Evolutionary conservation across 2,888 invertebrate genomes (phyloP).

Genomic region (Andrena flavipes): DNA sequence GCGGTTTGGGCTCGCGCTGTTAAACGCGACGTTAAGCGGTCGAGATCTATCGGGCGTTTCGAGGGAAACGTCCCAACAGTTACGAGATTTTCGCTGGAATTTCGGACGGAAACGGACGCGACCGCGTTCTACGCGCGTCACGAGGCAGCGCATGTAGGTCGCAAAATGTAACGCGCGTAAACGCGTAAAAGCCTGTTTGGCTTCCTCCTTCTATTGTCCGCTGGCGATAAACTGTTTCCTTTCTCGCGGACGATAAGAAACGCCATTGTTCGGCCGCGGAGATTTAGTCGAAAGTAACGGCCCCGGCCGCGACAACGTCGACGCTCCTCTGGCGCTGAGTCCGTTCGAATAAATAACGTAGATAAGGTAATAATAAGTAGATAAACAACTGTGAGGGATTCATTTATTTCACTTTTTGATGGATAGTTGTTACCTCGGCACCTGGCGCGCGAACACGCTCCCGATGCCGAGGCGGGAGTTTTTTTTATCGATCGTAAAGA

Average conservation of each 20-base stretch:
- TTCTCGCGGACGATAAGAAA: constrained; percentile 54
- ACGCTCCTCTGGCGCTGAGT: neutral
- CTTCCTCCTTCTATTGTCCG: constrained; percentile 63
- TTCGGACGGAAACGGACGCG: neutral
- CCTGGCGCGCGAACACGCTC: neutral
- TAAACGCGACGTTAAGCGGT: constrained; percentile 17
- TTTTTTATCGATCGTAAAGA: constrained; percentile 47
- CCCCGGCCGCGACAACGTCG: neutral
- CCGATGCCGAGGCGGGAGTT: neutral
- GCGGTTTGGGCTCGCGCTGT: neutral
- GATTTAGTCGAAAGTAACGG: constrained; percentile 36
- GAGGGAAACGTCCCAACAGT: neutral
- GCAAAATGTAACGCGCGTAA: constrained; percentile 32
- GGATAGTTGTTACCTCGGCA: too few species aligned
- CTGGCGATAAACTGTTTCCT: constrained; percentile 64
- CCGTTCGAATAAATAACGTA: too few species aligned
- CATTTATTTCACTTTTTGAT: too few species aligned
- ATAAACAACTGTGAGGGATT: too few species aligned
- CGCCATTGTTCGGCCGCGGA: constrained; percentile 37
- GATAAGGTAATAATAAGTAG: too few species aligned
- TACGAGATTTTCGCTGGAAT: neutral
- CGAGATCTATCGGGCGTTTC: neutral
- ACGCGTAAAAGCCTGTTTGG: constrained; percentile 45
- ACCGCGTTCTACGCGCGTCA: constrained; percentile 28
- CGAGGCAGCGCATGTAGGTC: constrained; percentile 24